These are phyloP conservation scores for Nesoenas mayeri DNA, from an alignment of 2,113 vertebrate genomes.

Conservation along the genomic window DNA sequence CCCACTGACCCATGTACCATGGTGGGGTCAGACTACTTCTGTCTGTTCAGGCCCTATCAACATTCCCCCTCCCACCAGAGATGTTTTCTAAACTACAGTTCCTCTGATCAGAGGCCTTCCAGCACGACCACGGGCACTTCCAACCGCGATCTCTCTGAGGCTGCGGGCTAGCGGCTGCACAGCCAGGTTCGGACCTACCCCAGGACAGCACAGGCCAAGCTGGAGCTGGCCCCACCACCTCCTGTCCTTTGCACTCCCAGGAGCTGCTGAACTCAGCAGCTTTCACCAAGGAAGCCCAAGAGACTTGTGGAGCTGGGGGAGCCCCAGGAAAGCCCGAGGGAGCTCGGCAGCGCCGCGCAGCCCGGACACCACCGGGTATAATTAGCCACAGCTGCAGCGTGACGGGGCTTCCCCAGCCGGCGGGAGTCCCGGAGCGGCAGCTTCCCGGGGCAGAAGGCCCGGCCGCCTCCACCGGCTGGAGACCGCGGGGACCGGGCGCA, in stretches of 20 bases:
- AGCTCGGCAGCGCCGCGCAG: not conserved
- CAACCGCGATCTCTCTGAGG: accelerated
- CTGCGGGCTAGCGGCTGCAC: accelerated
- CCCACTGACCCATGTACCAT: accelerated
- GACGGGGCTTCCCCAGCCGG: not conserved
- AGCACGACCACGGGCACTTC: not conserved
- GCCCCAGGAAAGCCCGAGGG: not conserved
- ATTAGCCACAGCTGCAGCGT: not conserved
- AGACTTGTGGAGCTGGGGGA: not conserved
- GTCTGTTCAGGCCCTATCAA: not conserved
- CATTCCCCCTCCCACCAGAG: accelerated
- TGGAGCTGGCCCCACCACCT: not conserved
- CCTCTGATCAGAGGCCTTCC: not conserved
- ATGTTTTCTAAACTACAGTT: not conserved
- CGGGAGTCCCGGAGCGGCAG: not conserved
- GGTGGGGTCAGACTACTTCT: not conserved
- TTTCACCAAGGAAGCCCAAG: not conserved
- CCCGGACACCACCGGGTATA: not conserved
- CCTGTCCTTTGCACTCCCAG: not conserved
- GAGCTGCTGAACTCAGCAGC: not conserved
- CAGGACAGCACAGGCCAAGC: accelerated
- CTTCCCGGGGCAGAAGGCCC: not conserved
- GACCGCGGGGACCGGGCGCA: not conserved
- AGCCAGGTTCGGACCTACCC: no score
- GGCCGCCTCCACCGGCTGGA: not conserved